phyloP scores from a whole-genome alignment of 2,888 invertebrate species.

The Deroplatys truncata region DNA sequence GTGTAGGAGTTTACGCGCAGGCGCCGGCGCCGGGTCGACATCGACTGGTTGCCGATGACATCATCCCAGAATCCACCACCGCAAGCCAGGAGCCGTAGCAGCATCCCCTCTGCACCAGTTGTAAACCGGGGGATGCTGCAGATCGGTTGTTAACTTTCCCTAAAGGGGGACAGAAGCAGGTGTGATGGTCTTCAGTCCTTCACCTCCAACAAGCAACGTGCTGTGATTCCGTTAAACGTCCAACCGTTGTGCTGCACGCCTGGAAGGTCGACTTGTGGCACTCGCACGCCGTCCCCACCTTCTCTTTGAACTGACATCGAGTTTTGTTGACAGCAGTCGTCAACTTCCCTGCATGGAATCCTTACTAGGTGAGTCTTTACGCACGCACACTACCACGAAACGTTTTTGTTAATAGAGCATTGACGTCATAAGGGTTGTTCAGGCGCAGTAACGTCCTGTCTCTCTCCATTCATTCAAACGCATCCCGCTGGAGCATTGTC shows the following conservation, averaged over 20 bases:
- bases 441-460: background rate
- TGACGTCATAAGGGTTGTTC: background rate
- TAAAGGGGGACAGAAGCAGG: background rate
- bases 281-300: background rate
- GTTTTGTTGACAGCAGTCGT: background rate
- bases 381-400: background rate
- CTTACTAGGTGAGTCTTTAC: background rate
- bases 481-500: background rate
- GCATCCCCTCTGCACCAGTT: constrained; percentile 13
- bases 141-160: background rate
- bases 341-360: background rate
- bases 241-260: background rate
- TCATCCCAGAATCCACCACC: constrained; percentile 24
- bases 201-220: background rate
- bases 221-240: background rate
- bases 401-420: background rate
- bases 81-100: background rate
- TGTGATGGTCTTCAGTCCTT: background rate
- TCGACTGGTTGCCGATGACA: constrained; percentile 20
- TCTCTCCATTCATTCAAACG: background rate
- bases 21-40: constrained; percentile 19
- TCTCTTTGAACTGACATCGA: background rate
- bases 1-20: background rate
- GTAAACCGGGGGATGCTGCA: constrained; percentile 2
- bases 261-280: background rate